phyloP scores from a whole-genome alignment of 2,888 invertebrate species.

The Lysandra bellargus region DNA sequence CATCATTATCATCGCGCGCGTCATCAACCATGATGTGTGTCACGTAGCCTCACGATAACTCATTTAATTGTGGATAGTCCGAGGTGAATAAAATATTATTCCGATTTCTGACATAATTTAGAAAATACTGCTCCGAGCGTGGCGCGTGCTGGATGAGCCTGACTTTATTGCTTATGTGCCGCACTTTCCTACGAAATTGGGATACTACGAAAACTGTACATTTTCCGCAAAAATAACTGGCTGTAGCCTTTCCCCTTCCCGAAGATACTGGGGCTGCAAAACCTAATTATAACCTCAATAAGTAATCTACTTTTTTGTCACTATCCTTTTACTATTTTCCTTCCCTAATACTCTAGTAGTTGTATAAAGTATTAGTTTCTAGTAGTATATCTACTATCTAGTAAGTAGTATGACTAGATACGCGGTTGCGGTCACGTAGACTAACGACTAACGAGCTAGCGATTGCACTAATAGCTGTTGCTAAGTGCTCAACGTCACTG shows the following conservation, averaged over 20 bases:
- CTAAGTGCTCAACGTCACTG: background rate
- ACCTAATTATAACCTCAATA: background rate
- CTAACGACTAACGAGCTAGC: background rate
- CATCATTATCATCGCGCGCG: background rate
- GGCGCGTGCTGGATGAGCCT: too few relatives aligned
- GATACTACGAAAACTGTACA: too few relatives aligned
- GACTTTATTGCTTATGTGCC: too few relatives aligned
- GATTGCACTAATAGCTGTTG: conserved; percentile 5
- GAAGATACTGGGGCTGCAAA: too few relatives aligned
- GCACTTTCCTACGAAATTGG: too few relatives aligned
- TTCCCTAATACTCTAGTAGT: background rate
- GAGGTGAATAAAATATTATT: background rate
- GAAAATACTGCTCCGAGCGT: too few relatives aligned
- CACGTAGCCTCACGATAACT: background rate
- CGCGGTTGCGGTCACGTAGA: background rate
- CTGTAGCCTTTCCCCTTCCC: too few relatives aligned
- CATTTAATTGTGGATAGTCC: background rate
- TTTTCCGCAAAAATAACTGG: too few relatives aligned
- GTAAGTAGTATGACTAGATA: background rate
- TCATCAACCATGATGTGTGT: background rate
- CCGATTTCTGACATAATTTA: too few relatives aligned
- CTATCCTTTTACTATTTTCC: background rate
- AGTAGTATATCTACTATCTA: background rate
- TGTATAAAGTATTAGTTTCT: background rate
- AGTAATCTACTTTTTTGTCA: background rate